A percentile compares a stretch with the other conserved stretches of the same genome.
Evolutionary conservation across 2,888 invertebrate genomes (phyloP).

Genomic region (Mythimna loreyi): DNA sequence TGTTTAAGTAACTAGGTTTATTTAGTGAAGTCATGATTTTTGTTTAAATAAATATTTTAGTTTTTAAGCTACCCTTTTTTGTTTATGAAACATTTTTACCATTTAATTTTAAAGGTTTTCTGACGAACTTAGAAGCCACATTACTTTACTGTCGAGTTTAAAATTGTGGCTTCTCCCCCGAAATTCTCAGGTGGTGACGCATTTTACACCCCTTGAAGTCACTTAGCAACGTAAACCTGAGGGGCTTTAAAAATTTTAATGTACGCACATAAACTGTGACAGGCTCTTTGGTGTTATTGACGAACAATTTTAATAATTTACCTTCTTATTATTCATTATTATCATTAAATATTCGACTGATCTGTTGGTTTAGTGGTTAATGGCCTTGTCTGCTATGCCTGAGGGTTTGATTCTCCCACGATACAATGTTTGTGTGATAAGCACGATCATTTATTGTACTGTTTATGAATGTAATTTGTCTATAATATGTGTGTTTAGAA

Average conservation of each 20-base stretch:
- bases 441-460: too few species aligned
- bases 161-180: slow-evolving; percentile 45
- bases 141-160: slow-evolving; percentile 12
- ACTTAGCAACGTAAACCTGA: slow-evolving; percentile 57
- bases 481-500: too few species aligned
- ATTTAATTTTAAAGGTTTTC: background rate
- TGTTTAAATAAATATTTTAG: background rate
- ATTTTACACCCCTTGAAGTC: slow-evolving; percentile 60
- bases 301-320: slow-evolving; percentile 2
- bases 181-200: slow-evolving; percentile 54
- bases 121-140: slow-evolving; percentile 23
- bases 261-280: slow-evolving; percentile 37
- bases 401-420: too few species aligned
- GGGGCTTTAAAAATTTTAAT: slow-evolving; percentile 52
- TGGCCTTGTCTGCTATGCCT: too few species aligned
- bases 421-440: too few species aligned
- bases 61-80: background rate
- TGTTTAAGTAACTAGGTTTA: slow-evolving; percentile 2
- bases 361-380: too few species aligned
- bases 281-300: slow-evolving; percentile 28
- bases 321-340: background rate
- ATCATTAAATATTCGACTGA: too few species aligned
- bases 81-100: background rate
- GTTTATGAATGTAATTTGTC: too few species aligned
- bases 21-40: slow-evolving; percentile 28